phyloP scores from a whole-genome alignment of 2,113 vertebrate genomes.

The Oncorhynchus gorbuscha region DNA sequence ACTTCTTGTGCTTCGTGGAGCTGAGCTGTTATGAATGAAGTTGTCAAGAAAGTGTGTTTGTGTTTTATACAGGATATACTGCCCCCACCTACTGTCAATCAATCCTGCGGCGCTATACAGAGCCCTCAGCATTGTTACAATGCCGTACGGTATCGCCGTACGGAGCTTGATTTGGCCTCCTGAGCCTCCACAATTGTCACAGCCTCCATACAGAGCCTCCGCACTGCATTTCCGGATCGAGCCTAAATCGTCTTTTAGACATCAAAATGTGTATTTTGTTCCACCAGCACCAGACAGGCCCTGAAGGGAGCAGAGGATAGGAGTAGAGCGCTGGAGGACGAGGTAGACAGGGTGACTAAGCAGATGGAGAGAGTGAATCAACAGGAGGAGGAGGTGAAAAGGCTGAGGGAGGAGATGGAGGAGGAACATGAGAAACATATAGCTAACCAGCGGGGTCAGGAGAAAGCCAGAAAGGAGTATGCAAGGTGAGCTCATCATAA shows the following conservation, averaged over 20 bases:
- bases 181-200: too few species aligned
- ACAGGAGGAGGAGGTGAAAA: slow-evolving; percentile 67
- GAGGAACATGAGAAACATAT: slow-evolving; percentile 63
- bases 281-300: slow-evolving; percentile 72
- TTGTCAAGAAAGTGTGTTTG: not conserved
- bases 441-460: slow-evolving; percentile 64
- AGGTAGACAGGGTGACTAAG: slow-evolving; percentile 61
- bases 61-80: too few species aligned
- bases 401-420: slow-evolving; percentile 56
- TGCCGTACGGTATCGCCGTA: too few species aligned
- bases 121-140: too few species aligned
- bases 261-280: not conserved
- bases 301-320: slow-evolving; percentile 57
- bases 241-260: not conserved
- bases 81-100: too few species aligned
- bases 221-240: too few species aligned
- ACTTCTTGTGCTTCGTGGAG: too few species aligned
- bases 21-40: too few species aligned
- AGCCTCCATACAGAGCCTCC: not conserved
- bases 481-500: slow-evolving; percentile 68
- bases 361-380: slow-evolving; percentile 54
- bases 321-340: slow-evolving; percentile 68
- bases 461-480: slow-evolving; percentile 72
- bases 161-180: too few species aligned
- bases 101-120: too few species aligned